Base-by-base conservation (phyloP, 2,113 vertebrate genomes). In the Indicator indicator region DNA sequence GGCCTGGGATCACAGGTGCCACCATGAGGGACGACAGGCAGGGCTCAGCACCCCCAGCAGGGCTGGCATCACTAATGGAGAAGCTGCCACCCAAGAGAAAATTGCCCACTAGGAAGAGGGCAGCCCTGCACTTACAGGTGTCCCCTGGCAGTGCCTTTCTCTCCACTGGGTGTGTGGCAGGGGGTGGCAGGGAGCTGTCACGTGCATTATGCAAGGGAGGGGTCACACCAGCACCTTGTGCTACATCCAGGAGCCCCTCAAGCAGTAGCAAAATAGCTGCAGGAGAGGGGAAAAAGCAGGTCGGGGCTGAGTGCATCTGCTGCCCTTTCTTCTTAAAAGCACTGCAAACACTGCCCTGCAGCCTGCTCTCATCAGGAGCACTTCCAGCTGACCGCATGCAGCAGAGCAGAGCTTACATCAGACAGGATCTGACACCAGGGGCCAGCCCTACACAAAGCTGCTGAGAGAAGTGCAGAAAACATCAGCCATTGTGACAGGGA, bases 321-420 rank as follows among this genome's bases (percentile, higher is more conserved):
- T 74, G 83, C 81, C 54, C 72, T 97, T 97, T 89, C 91, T 87
- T 94, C 77, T 75, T 89, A 86, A 92, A 95, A 88, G 91, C 95
- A 92, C 86, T 83, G 72, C 32, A 94, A 87, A 33, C 81, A 30
- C 81, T 65, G 1, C 77, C 84, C 68, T 63, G 67, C 83, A 95
- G 85, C 59, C 80, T 23, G 11, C 86, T 94, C 46, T 83, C 90
- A 69, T 86, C 7, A 1, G 54, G 50, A 92, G 86, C 48, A 9
- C 12, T 94, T 93, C 88, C 90, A 83, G 94, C 74, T 83, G 90
- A 94, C 94, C 83, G 80, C 83, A 87, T 52, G 60, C 88, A 56
- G 54, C 0, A 4, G 69, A 94, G 77, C 83, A 52, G 87, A 78
- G 84, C 23, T 63, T 70, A 42, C 56, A 65, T 11, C 52, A 19